Conservation (phyloP, 2,113 vertebrate genomes). For the Penelope pileata region DNA sequence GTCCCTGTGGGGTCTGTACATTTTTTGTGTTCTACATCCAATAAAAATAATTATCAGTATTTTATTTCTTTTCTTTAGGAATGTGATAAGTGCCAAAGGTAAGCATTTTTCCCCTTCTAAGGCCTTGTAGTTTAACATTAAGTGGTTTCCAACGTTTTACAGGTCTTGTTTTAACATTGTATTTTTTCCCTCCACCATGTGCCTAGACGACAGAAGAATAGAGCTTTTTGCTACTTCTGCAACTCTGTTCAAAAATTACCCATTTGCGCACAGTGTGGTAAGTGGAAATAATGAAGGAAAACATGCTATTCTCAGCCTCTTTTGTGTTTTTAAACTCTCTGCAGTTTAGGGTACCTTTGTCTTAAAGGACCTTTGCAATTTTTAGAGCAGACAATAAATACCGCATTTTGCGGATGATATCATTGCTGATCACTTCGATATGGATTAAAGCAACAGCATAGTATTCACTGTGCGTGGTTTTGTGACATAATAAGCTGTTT, state of each 20-base stretch:
- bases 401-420: background rate
- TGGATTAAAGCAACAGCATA: background rate
- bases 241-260: conserved; percentile 93
- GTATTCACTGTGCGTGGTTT: background rate
- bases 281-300: conserved; percentile 69
- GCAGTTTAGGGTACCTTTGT: background rate
- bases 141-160: background rate
- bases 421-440: background rate
- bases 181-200: background rate
- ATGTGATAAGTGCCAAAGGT: conserved; percentile 98
- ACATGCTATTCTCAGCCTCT: background rate
- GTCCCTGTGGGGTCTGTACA: background rate
- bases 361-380: background rate
- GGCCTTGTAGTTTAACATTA: background rate
- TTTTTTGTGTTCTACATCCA: background rate
- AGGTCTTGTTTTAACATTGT: background rate
- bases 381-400: background rate
- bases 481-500: background rate
- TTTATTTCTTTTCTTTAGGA: conserved; percentile 83
- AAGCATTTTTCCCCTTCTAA: conserved; percentile 55
- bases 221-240: conserved; percentile 99
- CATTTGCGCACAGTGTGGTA: conserved; percentile 96
- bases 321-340: background rate
- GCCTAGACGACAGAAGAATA: conserved; percentile 94
- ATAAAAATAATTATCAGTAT: conserved; percentile 39